These are phyloP conservation scores for Danio rerio DNA, from an alignment of 2,113 vertebrate species.

Conservation along the genomic window GRCz12tu NC_133180.1:30888001-30888500, in stretches of 20 bases:
- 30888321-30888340: slow-evolving; percentile 60
- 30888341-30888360: slow-evolving; percentile 66
- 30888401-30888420: slow-evolving; percentile 55
- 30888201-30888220: neutral
- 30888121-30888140: neutral
- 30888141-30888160: slow-evolving; percentile 9
- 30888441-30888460: neutral
- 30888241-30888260: slow-evolving; percentile 53
- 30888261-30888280: slow-evolving; percentile 65
- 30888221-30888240: neutral
- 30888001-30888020: slow-evolving; percentile 6
- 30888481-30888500: neutral
- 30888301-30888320: slow-evolving; percentile 54
- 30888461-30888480: slow-evolving; percentile 8
- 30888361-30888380: slow-evolving; percentile 67
- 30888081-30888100: neutral
- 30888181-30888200: slow-evolving; percentile 5
- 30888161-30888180: neutral
- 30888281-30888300: slow-evolving; percentile 66
- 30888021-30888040: neutral
- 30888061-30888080: neutral
- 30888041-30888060: slow-evolving; percentile 15
- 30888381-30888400: slow-evolving; percentile 61
- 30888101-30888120: neutral
- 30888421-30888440: neutral